phyloP scores from a whole-genome alignment of 2,113 vertebrate genomes.

The Cheilinus undulatus region DNA sequence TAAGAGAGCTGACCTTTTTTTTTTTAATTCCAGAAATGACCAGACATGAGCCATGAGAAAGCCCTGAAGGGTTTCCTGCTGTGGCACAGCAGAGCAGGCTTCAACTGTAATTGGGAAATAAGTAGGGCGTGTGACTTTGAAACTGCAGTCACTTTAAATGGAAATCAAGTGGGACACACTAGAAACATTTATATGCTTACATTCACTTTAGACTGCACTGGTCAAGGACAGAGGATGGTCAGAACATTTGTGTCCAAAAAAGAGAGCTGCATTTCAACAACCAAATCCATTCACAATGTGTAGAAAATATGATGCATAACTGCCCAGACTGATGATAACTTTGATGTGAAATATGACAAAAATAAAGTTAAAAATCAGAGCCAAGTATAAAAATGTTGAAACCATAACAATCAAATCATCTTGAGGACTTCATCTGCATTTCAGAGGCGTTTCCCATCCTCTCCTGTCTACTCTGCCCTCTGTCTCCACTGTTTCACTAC shows the following conservation, averaged over 20 bases:
- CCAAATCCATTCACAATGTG: no score
- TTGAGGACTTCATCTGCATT: no score
- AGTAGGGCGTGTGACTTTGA: constrained; percentile 47
- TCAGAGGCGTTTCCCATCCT: no score
- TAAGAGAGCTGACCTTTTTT: constrained; percentile 11
- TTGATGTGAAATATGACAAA: no score
- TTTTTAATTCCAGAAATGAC: constrained; percentile 14
- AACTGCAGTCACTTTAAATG: constrained; percentile 58
- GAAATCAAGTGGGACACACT: constrained; percentile 33
- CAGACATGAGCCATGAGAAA: not conserved
- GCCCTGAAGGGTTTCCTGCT: constrained; percentile 34
- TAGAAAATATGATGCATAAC: no score
- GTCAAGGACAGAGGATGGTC: not conserved
- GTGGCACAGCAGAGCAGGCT: constrained; percentile 41
- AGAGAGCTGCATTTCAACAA: not conserved
- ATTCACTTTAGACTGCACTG: not conserved
- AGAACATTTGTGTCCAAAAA: not conserved
- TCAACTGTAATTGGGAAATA: constrained; percentile 24
- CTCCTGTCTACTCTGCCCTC: no score
- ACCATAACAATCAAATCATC: no score
- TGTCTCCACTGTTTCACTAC: no score
- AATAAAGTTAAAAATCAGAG: no score
- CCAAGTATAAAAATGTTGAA: no score
- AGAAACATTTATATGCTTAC: not conserved
- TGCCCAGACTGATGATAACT: no score